These are phyloP conservation scores for Amiota minor DNA, from an alignment of 2,888 invertebrate genomes.

Conservation along the genomic window DNA sequence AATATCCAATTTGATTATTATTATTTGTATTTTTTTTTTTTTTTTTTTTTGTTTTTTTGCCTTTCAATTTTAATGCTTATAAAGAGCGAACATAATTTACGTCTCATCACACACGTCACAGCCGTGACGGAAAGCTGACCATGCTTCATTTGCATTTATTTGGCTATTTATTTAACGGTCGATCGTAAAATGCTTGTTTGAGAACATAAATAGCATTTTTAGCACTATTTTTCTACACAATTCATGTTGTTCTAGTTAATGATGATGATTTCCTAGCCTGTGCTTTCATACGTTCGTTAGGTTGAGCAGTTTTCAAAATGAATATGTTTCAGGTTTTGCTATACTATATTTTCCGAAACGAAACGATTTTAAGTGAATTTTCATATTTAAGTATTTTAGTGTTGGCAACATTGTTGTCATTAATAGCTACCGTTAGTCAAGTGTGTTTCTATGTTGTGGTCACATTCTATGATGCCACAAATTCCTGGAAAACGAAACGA, in stretches of 20 bases:
- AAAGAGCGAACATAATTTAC: background rate
- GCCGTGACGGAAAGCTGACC: conserved; percentile 42
- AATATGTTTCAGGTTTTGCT: no score
- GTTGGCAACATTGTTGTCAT: conserved; percentile 66
- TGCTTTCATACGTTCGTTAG: no score
- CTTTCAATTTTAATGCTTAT: no score
- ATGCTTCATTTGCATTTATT: conserved; percentile 66
- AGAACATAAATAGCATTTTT: conserved; percentile 51
- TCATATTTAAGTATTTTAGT: conserved; percentile 58
- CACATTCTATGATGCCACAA: conserved; percentile 66
- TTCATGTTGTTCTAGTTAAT: conserved; percentile 32
- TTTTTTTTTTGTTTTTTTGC: no score
- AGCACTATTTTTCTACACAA: conserved; percentile 37
- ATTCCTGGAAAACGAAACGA: conserved; percentile 61
- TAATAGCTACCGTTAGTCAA: conserved; percentile 24
- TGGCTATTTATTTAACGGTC: conserved; percentile 70
- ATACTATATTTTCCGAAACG: no score
- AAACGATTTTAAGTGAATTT: conserved; percentile 61
- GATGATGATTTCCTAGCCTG: conserved; percentile 17
- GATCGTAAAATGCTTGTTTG: conserved; percentile 65
- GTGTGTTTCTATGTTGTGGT: conserved; percentile 40
- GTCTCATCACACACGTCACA: conserved; percentile 1
- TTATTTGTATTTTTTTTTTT: no score
- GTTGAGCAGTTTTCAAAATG: no score
- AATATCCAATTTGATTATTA: no score